phyloP scores from a whole-genome alignment of 2,888 invertebrate genomes.

The Diploptera punctata region DNA sequence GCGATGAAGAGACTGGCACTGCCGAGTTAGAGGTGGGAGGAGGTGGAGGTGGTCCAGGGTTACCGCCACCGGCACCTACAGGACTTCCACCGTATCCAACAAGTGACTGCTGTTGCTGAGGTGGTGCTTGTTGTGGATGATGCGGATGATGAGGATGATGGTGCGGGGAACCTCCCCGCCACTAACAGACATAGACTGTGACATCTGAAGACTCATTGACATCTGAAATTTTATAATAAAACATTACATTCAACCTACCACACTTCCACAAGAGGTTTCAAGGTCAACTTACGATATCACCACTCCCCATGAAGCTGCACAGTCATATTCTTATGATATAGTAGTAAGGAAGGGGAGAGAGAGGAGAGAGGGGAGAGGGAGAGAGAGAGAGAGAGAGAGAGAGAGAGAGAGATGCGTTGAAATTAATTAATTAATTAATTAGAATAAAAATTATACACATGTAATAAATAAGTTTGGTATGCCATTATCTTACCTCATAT shows the following conservation, averaged over 20 bases:
- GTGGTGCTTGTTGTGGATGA: slow-evolving; percentile 48
- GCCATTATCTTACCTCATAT: too few relatives aligned
- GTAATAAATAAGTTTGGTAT: too few relatives aligned
- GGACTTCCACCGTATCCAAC: slow-evolving; percentile 49
- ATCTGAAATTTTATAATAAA: slow-evolving; percentile 53
- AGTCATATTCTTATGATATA: too few relatives aligned
- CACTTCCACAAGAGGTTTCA: background rate
- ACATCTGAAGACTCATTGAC: slow-evolving; percentile 60
- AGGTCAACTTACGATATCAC: too few relatives aligned
- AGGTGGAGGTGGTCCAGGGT: slow-evolving; percentile 24
- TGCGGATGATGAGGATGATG: slow-evolving; percentile 50
- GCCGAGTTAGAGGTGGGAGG: slow-evolving; percentile 50
- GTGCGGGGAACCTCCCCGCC: slow-evolving; percentile 34
- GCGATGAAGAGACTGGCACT: slow-evolving; percentile 19
- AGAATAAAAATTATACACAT: too few relatives aligned
- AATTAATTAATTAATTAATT: too few relatives aligned
- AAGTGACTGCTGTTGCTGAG: slow-evolving; percentile 49
- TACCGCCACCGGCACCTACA: slow-evolving; percentile 30
- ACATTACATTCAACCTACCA: too few relatives aligned
- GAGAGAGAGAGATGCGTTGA: too few relatives aligned
- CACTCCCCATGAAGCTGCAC: too few relatives aligned
- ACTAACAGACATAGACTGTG: slow-evolving; percentile 53
- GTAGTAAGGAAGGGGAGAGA: too few relatives aligned
- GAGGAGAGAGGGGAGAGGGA: too few relatives aligned
- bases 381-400: too few relatives aligned